These are phyloP conservation scores for Mobula birostris DNA, from an alignment of 2,113 vertebrate genomes.

Conservation along the genomic window DNA sequence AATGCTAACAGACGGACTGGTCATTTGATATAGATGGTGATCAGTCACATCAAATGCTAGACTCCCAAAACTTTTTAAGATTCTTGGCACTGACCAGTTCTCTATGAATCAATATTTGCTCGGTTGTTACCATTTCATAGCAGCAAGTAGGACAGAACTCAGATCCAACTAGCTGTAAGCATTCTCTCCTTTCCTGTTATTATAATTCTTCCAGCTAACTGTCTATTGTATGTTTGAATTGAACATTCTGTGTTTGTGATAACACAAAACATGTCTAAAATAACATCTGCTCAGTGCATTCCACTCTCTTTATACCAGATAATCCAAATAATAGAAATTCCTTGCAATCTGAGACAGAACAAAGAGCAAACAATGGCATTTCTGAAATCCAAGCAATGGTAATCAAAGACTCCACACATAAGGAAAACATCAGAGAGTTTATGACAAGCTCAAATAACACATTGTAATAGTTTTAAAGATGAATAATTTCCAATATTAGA, in stretches of 20 bases:
- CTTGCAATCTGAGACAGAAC: conserved; percentile 34
- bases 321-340: conserved; percentile 26
- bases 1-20: not conserved
- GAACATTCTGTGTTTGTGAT: not conserved
- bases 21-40: conserved; percentile 15
- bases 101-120: not conserved
- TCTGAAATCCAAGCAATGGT: conserved; percentile 1
- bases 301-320: conserved; percentile 16
- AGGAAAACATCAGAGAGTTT: conserved; percentile 28
- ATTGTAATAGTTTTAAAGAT: not conserved
- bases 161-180: not conserved
- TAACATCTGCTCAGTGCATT: conserved; percentile 8
- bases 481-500: conserved; percentile 3
- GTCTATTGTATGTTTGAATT: not conserved
- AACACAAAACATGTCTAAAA: conserved; percentile 26
- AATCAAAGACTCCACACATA: conserved; percentile 23
- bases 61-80: not conserved
- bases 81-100: not conserved
- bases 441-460: conserved; percentile 1
- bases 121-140: not conserved
- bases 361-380: conserved; percentile 31
- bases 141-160: not conserved
- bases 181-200: not conserved
- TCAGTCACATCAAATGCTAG: not conserved
- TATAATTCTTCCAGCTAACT: not conserved